These are phyloP conservation scores for Raillietiella orientalis DNA, from an alignment of 2,888 invertebrate species.

Conservation along the genomic window DNA sequence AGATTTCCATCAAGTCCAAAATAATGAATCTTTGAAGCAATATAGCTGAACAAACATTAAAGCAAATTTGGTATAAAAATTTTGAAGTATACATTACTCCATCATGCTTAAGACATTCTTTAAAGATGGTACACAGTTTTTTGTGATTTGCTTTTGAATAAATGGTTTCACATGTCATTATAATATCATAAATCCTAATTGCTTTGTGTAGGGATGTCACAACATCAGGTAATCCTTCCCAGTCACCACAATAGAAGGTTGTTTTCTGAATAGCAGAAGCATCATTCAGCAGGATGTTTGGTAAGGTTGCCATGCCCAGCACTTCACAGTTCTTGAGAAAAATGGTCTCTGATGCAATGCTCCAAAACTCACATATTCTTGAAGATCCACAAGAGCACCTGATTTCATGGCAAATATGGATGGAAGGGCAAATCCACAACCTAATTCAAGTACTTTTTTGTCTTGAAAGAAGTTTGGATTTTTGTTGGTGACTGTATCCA, in stretches of 20 bases:
- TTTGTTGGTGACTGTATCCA: slow-evolving; percentile 16
- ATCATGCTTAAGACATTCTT: slow-evolving; percentile 20
- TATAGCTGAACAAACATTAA: slow-evolving; percentile 15
- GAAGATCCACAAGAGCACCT: slow-evolving; percentile 42
- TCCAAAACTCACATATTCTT: slow-evolving; percentile 51
- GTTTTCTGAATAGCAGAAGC: slow-evolving; percentile 6
- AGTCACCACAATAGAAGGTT: slow-evolving; percentile 30
- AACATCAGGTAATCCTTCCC: slow-evolving; percentile 23
- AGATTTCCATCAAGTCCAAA: slow-evolving; percentile 81
- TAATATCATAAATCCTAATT: slow-evolving; percentile 55
- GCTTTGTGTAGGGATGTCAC: slow-evolving; percentile 10
- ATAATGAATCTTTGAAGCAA: slow-evolving; percentile 72
- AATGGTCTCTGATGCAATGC: neutral
- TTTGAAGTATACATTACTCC: slow-evolving; percentile 26
- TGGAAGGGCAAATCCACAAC: slow-evolving; percentile 65
- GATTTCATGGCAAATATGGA: slow-evolving; percentile 39
- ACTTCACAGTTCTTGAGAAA: slow-evolving; percentile 44
- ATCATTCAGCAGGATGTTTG: slow-evolving; percentile 34
- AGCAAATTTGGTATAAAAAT: slow-evolving; percentile 5
- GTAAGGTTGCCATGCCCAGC: slow-evolving; percentile 38
- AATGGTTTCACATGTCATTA: slow-evolving; percentile 76
- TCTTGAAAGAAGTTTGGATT: slow-evolving; percentile 9
- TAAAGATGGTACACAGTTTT: slow-evolving; percentile 35
- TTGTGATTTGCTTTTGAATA: slow-evolving; percentile 37
- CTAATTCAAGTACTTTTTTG: slow-evolving; percentile 43